These are phyloP conservation scores for Nomada hirtipes DNA, from an alignment of 2,888 invertebrate species.

Conservation along the genomic window DNA sequence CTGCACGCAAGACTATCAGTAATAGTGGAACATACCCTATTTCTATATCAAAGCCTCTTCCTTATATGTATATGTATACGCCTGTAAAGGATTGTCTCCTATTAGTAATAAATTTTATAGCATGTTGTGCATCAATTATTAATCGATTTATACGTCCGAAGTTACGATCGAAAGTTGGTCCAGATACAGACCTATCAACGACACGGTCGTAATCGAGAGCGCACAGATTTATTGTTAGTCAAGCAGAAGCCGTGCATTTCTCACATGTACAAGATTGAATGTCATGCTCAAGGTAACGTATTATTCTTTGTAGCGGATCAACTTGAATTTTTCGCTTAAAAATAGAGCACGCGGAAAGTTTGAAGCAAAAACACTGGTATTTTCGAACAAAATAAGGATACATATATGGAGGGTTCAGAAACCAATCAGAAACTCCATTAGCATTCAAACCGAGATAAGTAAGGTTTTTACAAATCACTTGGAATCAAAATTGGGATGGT, in stretches of 20 bases:
- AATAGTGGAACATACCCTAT: no score
- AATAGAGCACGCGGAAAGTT: background rate
- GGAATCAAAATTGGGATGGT: no score
- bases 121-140: no score
- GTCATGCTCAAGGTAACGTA: conserved; percentile 61
- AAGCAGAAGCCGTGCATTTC: conserved; percentile 35
- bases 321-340: background rate
- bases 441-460: no score
- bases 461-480: no score
- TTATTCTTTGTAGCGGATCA: conserved; percentile 13
- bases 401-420: background rate
- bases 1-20: no score
- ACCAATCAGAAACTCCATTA: no score
- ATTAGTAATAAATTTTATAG: no score
- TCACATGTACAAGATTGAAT: conserved; percentile 38
- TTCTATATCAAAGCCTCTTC: no score
- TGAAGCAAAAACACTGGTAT: background rate
- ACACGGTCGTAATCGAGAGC: conserved; percentile 17
- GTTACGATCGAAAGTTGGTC: background rate
- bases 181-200: background rate
- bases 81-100: no score
- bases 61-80: no score
- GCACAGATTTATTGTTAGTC: conserved; percentile 54
- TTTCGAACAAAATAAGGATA: background rate
- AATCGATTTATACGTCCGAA: background rate